Percentiles rank a stretch among this genome's conserved stretches.
Evolutionary conservation across 1,140 invertebrate species (phyloP).

Genomic region (Onthophagus taurus): DNA sequence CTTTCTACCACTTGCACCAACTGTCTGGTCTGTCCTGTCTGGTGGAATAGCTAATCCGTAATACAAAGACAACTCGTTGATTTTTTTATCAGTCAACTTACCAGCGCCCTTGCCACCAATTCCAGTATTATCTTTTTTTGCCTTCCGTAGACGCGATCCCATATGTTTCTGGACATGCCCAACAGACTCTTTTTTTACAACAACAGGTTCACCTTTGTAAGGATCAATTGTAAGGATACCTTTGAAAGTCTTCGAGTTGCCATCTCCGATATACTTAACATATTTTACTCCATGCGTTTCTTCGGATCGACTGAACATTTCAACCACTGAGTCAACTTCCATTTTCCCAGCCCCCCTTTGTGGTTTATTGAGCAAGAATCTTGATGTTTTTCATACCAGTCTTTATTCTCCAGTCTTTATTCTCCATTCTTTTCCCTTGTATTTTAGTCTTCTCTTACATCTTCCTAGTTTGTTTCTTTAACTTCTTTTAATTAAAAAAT

Average conservation of each 20-base stretch:
- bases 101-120: no score
- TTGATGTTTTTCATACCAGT: no score
- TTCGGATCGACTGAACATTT: slow-evolving; percentile 18
- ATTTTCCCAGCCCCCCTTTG: slow-evolving; percentile 24
- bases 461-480: no score
- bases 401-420: no score
- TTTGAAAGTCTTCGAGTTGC: slow-evolving; percentile 19
- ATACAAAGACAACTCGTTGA: slow-evolving; percentile 24
- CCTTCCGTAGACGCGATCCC: slow-evolving; percentile 20
- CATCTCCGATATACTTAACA: slow-evolving; percentile 18
- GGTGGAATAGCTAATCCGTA: slow-evolving; percentile 30
- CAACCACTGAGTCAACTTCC: slow-evolving; percentile 18
- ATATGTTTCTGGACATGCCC: slow-evolving; percentile 26
- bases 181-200: slow-evolving; percentile 25
- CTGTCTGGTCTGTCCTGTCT: no score
- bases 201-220: slow-evolving; percentile 12
- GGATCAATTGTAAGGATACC: slow-evolving; percentile 14
- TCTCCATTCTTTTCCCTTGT: no score
- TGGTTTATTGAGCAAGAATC: no score
- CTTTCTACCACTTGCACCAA: no score
- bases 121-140: slow-evolving; percentile 19
- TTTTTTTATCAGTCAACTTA: no score
- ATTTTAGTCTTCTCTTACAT: no score
- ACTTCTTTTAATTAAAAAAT: no score
- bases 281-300: slow-evolving; percentile 15